A percentile compares a stretch with the other conserved stretches of the same genome.
These are phyloP conservation scores for Psammodynastes pulverulentus DNA, from an alignment of 2,113 vertebrate species.

Conservation along the genomic window DNA sequence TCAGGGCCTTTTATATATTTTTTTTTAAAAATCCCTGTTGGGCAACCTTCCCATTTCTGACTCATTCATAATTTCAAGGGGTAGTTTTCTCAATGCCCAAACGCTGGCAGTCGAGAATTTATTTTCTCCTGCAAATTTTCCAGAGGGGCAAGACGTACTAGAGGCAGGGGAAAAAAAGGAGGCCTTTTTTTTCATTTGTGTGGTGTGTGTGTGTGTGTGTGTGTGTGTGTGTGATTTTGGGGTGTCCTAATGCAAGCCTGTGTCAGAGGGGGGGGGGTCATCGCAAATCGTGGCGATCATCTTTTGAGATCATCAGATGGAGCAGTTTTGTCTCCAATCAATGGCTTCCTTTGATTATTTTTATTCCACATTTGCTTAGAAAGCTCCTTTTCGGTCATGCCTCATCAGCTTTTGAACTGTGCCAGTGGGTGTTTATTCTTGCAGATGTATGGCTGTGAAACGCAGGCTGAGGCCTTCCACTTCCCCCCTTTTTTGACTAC, in stretches of 20 bases:
- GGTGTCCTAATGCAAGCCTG: slow-evolving; percentile 56
- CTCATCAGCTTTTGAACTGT: slow-evolving; percentile 39
- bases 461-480: slow-evolving; percentile 58
- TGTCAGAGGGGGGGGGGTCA: slow-evolving; percentile 58
- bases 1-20: background rate
- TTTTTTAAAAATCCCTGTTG: background rate
- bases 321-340: slow-evolving; percentile 54
- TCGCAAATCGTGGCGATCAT: slow-evolving; percentile 62
- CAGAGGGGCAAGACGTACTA: slow-evolving; percentile 45
- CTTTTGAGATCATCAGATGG: slow-evolving; percentile 55
- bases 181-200: background rate
- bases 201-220: too few relatives aligned
- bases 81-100: slow-evolving; percentile 48
- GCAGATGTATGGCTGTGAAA: slow-evolving; percentile 49
- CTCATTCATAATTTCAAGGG: slow-evolving; percentile 51
- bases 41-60: slow-evolving; percentile 45
- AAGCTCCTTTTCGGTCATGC: slow-evolving; percentile 56
- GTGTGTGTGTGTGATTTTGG: background rate
- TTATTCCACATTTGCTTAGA: slow-evolving; percentile 54
- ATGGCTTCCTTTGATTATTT: slow-evolving; percentile 64
- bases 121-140: slow-evolving; percentile 51
- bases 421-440: slow-evolving; percentile 57
- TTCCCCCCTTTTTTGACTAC: slow-evolving; percentile 47
- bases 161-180: slow-evolving; percentile 22
- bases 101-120: slow-evolving; percentile 49